Evolutionary conservation across 2,888 invertebrate species (phyloP).

Genomic region (Cataglyphis livida): DNA sequence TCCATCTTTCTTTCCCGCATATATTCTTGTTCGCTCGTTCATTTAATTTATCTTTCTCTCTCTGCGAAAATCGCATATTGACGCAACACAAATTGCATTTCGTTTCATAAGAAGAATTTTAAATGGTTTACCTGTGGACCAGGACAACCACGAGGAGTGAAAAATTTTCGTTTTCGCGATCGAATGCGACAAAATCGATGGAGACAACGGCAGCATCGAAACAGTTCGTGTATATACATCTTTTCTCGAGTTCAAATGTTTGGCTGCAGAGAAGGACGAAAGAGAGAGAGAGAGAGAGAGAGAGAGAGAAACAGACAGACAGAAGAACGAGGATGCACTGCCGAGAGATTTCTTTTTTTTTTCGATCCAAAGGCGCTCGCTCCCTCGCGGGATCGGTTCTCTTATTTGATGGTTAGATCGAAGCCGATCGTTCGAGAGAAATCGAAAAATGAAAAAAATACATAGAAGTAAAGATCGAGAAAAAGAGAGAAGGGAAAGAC

Average conservation of each 20-base stretch:
- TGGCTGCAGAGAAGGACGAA: conserved; percentile 52
- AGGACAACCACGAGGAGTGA: neutral
- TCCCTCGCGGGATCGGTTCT: conserved; percentile 77
- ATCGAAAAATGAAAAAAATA: conserved; percentile 63
- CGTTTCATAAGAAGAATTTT: neutral
- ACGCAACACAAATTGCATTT: neutral
- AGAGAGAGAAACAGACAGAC: neutral
- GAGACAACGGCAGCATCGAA: conserved; percentile 51
- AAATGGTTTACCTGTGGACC: neutral
- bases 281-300: conserved; percentile 43
- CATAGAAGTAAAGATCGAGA: conserved; percentile 8
- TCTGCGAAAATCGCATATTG: neutral
- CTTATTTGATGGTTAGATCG: conserved; percentile 81
- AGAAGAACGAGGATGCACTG: conserved; percentile 47
- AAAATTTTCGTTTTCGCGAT: conserved; percentile 2
- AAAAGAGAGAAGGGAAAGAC: conserved; percentile 21
- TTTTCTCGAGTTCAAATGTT: conserved; percentile 60
- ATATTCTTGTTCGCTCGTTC: neutral
- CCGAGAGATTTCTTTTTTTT: conserved; percentile 62
- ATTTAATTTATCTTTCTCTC: neutral
- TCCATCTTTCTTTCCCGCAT: conserved; percentile 1
- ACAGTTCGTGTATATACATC: conserved; percentile 73
- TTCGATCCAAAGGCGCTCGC: conserved; percentile 55
- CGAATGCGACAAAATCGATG: conserved; percentile 22
- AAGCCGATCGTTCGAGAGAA: conserved; percentile 68